phyloP scores from a whole-genome alignment of 2,797 vertebrate genomes.

The Myoxocephalus aenaeus region DNA sequence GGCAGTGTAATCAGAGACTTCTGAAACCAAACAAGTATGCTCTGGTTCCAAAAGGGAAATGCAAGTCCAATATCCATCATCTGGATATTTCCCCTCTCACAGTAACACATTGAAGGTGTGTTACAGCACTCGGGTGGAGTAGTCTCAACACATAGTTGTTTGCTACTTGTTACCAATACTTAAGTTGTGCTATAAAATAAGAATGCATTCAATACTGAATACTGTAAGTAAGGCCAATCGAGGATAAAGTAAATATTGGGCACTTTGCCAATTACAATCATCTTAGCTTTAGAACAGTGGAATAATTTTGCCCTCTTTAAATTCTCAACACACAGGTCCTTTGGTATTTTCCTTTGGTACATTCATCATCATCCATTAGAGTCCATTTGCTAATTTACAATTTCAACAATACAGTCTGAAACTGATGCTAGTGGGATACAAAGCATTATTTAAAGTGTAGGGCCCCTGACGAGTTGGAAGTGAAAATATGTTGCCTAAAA shows the following conservation, averaged over 20 bases:
- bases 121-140: background rate
- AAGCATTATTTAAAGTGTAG: background rate
- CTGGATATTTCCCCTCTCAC: background rate
- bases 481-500: background rate
- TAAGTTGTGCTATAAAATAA: background rate
- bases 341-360: background rate
- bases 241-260: background rate
- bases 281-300: background rate
- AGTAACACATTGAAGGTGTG: background rate
- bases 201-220: background rate
- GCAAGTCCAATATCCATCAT: constrained; percentile 29
- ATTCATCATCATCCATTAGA: background rate
- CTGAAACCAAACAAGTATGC: constrained; percentile 35
- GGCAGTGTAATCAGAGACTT: constrained; percentile 22
- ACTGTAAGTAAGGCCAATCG: background rate
- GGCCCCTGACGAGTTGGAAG: background rate
- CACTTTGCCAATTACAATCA: background rate
- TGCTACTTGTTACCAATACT: background rate
- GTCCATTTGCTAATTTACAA: background rate
- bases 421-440: background rate
- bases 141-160: background rate
- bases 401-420: background rate
- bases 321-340: background rate
- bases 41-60: constrained; percentile 8
- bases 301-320: background rate